Evolutionary conservation across 2,888 invertebrate genomes (phyloP), one percentile per base, ranked within the genome.

Genomic region (Tiliacea citrago): DNA sequence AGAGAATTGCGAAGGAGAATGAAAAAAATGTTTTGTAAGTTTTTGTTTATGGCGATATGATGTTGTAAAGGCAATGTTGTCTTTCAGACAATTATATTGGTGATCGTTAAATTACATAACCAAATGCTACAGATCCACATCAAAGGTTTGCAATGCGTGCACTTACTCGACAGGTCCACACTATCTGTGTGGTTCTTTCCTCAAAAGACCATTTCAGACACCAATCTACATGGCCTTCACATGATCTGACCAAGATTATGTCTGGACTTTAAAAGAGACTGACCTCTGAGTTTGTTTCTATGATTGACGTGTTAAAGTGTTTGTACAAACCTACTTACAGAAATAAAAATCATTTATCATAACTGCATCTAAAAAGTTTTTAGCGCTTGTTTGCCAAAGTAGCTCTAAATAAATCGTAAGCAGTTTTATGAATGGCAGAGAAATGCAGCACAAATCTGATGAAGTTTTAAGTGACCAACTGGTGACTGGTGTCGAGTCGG

Each of bases 1-100:
- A 58, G 65, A 75, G 77, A 51, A 21, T 21, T 61, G n/a, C n/a
- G 49, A 35, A 60, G 67, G 21, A 39, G 67, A 47, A 51, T 72
- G 66, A 75, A 83, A 71, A 66, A 60, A 77, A 79, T 75, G 65
- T 72, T 51, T 70, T 60, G 53, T 58, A 13, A n/a, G 8, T 51
- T 75, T 61, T 21, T 77, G 71, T 55, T 76, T 76, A 62, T 24
- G 24, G 55, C 21, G 9, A 60, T 77, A 51, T 45, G 62, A 45
- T 62, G n/a, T 16, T 29, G 18, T 45, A 4, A n/a, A 60, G 66
- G 21, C 16, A 68, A 16, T 29, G n/a, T 42, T n/a, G n/a, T 8
- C 8, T 61, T 16, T 39, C 9, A 61, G n/a, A 61, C 16, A 61
- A 61, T 9, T 39, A n/a, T n/a, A n/a, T 61, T n/a, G n/a, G n/a